Base-by-base conservation (phyloP, 2,888 invertebrate species). In the Caenorhabditis sp. region DNA sequence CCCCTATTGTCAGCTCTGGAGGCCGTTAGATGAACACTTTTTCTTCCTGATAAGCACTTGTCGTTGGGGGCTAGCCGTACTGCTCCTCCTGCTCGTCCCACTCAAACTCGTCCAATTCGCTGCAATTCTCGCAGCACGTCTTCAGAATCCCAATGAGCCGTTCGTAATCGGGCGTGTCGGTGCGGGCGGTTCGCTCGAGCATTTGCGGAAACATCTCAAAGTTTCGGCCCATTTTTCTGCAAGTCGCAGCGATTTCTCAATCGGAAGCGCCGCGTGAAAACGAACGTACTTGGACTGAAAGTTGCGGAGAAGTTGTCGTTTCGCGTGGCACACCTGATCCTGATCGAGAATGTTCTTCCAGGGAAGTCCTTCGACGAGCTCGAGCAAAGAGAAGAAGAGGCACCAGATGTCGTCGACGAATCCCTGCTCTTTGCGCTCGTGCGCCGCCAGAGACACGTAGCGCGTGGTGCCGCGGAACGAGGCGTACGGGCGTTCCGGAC, bases 381-480 rank as follows among this genome's bases (percentile, higher is more conserved):
- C 86, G 35, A 85, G 52, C 32, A 87, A 56, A 13, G 83, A 78
- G 55, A 85, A 87, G 76, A 83, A 84, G 3, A 87, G 66, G 37
- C 79, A 74, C 80, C 80, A 78, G 7, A 87, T 55, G 66, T 87
- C 87, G 66, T 87, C 87, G 9, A 75, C 78, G 13, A 83, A 83
- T 20, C 84, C 83, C 63, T 81, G 82, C 22, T 85, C 85, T 52
- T 78, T 73, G 24, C 84, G 62, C 43, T 85, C 82, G 65, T 88
- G 88, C 45, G 85, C 84, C 13, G 79, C 77, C 41, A 88, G 37
- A 7, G 86, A 86, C 1, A 86, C 88, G 62, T 88, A 88, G 55
- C 86, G 80, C 13, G 80, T 79, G 6, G 86, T 87, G 35, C 86
- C 86, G 26, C 87, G 82, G 66, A 88, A 88, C 9, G 86, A 86